A percentile compares a stretch with the other conserved stretches of the same genome.
phyloP scores from a whole-genome alignment of 1,140 invertebrate genomes.

The Penaeus indicus region DNA sequence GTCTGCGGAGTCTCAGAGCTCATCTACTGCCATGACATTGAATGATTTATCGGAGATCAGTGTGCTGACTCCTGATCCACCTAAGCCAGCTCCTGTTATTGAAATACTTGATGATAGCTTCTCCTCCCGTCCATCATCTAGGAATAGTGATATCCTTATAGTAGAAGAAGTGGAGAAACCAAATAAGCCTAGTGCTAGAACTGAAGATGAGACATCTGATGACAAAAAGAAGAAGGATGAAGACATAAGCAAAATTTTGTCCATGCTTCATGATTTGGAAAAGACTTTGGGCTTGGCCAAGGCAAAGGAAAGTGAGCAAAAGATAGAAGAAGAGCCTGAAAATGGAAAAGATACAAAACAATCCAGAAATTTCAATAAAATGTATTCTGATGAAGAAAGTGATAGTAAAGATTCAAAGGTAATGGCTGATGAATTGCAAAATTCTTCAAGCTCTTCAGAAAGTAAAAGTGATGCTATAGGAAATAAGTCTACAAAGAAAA shows the following conservation, averaged over 20 bases:
- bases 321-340: neutral
- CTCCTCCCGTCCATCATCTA: neutral
- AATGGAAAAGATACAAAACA: neutral
- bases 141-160: constrained; percentile 19
- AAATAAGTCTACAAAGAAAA: too few species aligned
- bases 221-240: constrained; percentile 18
- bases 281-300: neutral
- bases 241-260: neutral
- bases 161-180: neutral
- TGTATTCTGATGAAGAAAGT: neutral
- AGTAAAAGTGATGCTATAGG: too few species aligned
- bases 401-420: neutral
- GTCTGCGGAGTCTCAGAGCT: neutral
- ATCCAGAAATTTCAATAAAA: neutral
- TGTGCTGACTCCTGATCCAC: constrained; percentile 33
- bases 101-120: constrained; percentile 35
- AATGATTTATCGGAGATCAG: constrained; percentile 31
- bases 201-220: neutral
- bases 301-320: neutral
- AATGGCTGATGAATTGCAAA: neutral
- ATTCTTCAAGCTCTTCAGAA: too few species aligned
- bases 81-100: constrained; percentile 41
- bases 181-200: neutral
- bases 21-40: neutral
- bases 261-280: neutral